phyloP scores from a whole-genome alignment of 2,797 vertebrate genomes.

The Apogon hyalosoma region DNA sequence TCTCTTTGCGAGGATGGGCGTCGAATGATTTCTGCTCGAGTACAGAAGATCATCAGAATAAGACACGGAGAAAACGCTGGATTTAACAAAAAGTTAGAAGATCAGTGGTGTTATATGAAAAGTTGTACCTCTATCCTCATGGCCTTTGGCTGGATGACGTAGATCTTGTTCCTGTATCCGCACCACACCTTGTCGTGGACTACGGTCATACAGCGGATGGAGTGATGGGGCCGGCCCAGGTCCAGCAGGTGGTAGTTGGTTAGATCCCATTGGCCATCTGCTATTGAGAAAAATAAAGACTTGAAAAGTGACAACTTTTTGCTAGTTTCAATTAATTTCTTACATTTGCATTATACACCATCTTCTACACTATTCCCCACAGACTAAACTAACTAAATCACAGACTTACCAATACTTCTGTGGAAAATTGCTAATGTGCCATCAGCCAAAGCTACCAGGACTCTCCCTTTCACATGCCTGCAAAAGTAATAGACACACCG shows the following conservation, averaged over 20 bases:
- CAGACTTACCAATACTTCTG: slow-evolving; percentile 87
- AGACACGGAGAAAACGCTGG: not conserved
- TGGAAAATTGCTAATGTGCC: slow-evolving; percentile 97
- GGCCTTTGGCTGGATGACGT: slow-evolving; percentile 95
- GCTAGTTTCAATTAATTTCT: not conserved
- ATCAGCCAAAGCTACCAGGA: slow-evolving; percentile 95
- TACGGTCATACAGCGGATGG: slow-evolving; percentile 97
- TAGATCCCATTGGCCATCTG: slow-evolving; percentile 96
- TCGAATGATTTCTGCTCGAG: slow-evolving; percentile 93
- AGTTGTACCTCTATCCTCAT: slow-evolving; percentile 94
- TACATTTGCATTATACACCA: no score
- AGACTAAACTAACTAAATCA: not conserved
- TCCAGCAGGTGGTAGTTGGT: slow-evolving; percentile 98
- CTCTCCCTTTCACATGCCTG: slow-evolving; percentile 96
- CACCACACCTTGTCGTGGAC: slow-evolving; percentile 98
- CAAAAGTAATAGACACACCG: slow-evolving; percentile 17
- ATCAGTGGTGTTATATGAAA: no score
- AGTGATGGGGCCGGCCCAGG: slow-evolving; percentile 95
- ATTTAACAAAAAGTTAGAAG: not conserved
- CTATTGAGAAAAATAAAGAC: slow-evolving; percentile 10
- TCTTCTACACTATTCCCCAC: not conserved
- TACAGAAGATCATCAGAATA: not conserved
- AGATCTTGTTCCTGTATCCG: slow-evolving; percentile 98
- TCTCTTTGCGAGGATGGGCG: slow-evolving; percentile 96
- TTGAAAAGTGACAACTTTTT: not conserved